Evolutionary conservation across 1,140 invertebrate genomes (phyloP).

Genomic region (Panagrolaimus sp.): DNA sequence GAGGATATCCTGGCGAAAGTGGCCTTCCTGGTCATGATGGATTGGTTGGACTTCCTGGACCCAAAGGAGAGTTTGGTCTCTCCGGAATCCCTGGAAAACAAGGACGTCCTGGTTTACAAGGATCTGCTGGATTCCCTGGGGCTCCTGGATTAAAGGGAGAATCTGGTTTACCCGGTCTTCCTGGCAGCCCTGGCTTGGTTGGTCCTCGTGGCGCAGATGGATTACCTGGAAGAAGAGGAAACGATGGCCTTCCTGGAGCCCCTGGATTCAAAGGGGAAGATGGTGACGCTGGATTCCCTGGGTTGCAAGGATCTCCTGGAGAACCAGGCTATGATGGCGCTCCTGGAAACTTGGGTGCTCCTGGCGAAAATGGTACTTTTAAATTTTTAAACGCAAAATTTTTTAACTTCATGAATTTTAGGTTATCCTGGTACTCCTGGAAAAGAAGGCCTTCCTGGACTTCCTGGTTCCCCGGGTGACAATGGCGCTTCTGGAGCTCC

Average conservation of each 20-base stretch:
- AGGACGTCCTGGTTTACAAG: slow-evolving; percentile 26
- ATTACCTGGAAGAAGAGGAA: slow-evolving; percentile 29
- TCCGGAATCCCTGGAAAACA: slow-evolving; percentile 40
- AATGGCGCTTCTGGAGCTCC: slow-evolving; percentile 27
- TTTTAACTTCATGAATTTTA: slow-evolving; percentile 17
- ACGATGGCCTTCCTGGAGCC: slow-evolving; percentile 6
- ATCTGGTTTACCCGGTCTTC: slow-evolving; percentile 27
- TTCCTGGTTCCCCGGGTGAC: slow-evolving; percentile 30
- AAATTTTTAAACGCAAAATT: slow-evolving; percentile 7
- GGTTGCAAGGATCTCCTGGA: slow-evolving; percentile 2
- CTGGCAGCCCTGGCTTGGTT: slow-evolving; percentile 30
- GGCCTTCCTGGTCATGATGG: slow-evolving; percentile 37
- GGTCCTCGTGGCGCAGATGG: slow-evolving; percentile 30
- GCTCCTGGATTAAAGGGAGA: slow-evolving; percentile 25
- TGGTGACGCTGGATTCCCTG: not conserved
- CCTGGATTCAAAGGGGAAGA: not conserved
- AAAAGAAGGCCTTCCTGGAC: slow-evolving; percentile 25
- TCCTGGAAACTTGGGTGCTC: slow-evolving; percentile 18
- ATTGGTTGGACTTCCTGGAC: slow-evolving; percentile 40
- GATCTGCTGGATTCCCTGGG: slow-evolving; percentile 4
- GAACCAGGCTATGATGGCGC: slow-evolving; percentile 25
- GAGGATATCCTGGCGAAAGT: slow-evolving; percentile 29
- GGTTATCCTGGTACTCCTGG: slow-evolving; percentile 26
- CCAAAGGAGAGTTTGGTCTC: slow-evolving; percentile 33
- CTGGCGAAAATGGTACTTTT: slow-evolving; percentile 29